Base-by-base conservation (phyloP, 1,140 invertebrate genomes). In the Drosophila cardini region DNA sequence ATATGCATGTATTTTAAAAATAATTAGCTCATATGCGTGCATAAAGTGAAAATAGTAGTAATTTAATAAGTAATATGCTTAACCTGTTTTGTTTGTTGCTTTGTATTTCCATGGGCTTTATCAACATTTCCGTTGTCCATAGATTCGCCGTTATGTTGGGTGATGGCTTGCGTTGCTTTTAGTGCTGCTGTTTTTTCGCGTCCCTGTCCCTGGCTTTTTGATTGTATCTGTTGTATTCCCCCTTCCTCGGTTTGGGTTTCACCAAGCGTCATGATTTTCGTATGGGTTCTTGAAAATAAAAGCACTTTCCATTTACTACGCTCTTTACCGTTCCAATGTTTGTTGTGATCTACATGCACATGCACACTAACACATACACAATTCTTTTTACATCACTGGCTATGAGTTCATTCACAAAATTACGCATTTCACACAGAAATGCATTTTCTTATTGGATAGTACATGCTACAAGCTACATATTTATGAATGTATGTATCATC, bases 241-340 rank as follows among this genome's bases (percentile, higher is more conserved):
- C 82, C 82, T 18, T 62, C 72, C 42, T 69, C 67, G 60, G 52
- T 71, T 52, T 61, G 55, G 52, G 58, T 7, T 7, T 89, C 84
- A 11, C 58, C 84, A 30, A 86, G 62, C 43, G 84, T 86, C 83
- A 86, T 86, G 43, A 21, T 57, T 72, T 79, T 45, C 13, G 1
- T 15, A 40, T 57, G 40, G 52, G 48, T 55, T 18, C 58, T 70
- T 77, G 43, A 45, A 80, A 69, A 53, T 26, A 36, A 38, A 72
- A 43, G 16, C 42, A 5, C 16, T 21, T 13, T 0, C 36, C 4
- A 40, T 40, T 46, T 11, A 16, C 8, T 46, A 52, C 4, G 42
- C 13, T 36, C 6, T 21, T 16, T 4, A 11, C 16, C 16, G 43
- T 6, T 61, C n/a, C 9, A 36, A 16, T 30, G 26, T 11, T 67